Conservation (phyloP, 1,140 invertebrate genomes). For the Heliconius himera region DNA sequence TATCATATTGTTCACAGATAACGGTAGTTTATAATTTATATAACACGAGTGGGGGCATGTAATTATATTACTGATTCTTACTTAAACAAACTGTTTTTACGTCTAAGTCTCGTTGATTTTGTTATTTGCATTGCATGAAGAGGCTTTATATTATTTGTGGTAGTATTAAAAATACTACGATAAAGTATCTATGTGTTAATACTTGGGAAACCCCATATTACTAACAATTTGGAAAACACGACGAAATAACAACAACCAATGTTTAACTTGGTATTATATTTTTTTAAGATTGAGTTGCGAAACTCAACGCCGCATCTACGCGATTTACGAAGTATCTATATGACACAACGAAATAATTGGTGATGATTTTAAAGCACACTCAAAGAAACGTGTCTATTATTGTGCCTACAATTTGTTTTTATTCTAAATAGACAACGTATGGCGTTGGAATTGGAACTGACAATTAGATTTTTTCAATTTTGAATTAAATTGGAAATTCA, state of each 20-base stretch:
- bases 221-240: background rate
- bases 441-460: too few species aligned
- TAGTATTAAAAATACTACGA: background rate
- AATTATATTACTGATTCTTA: background rate
- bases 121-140: background rate
- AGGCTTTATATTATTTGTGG: background rate
- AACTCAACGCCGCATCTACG: too few species aligned
- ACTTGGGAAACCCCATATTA: conserved; percentile 3
- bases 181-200: background rate
- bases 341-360: too few species aligned
- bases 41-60: background rate
- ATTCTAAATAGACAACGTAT: too few species aligned
- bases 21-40: background rate
- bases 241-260: background rate
- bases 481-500: too few species aligned
- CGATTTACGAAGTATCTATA: too few species aligned
- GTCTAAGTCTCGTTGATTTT: conserved; percentile 1
- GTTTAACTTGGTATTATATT: too few species aligned
- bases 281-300: too few species aligned
- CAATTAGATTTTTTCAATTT: too few species aligned
- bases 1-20: background rate
- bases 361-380: too few species aligned
- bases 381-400: too few species aligned
- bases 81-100: background rate
- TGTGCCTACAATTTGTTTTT: too few species aligned